Evolutionary conservation across 2,113 vertebrate genomes (phyloP), one percentile per base, ranked within the genome.

Genomic region (Oryzias javanicus): DNA sequence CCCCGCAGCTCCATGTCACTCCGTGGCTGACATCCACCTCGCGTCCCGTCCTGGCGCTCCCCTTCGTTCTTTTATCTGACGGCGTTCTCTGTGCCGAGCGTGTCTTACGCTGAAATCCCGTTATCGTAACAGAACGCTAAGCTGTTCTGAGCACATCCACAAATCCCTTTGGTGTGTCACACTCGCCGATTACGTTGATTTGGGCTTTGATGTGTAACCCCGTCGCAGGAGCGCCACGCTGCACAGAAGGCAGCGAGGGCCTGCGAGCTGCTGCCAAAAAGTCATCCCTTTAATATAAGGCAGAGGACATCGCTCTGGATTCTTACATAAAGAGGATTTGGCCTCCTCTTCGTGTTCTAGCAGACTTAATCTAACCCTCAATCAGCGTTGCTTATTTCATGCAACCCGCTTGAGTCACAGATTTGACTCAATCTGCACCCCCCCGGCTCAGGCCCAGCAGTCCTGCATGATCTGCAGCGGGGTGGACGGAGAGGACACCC

Each of bases 251-350:
- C 1, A 17, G 17, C 17, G 16, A 5, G 22, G 16, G 16, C 16
- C 14, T 8, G 13, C 18, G 35, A 35, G 47, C 42, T 50, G 24
- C 18, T 52, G 52, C 14, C 35, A 59, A 49, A 64, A 80, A 72
- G 70, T 73, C 67, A 67, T 68, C 57, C 58, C 49, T 64, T 72
- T 58, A 78, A 63, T 49, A 57, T 54, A 60, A 68, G 24, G 60
- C 45, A 55, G 61, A 76, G 52, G 60, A 66, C 72, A 64, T 46
- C 42, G 59, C 42, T 60, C 18, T 57, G 68, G 72, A 74, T 64
- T 72, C 72, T 82, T 76, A 80, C 69, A 76, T 76, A 74, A 83
- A 76, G 81, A 82, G 67, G 76, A 87, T 84, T 85, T 79, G 49
- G 24, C 40, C 35, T 67, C 40, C 25, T 64, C 55, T 75, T 49